Evolutionary conservation across 2,113 vertebrate species (phyloP).

Genomic region (Zapus hudsonius): DNA sequence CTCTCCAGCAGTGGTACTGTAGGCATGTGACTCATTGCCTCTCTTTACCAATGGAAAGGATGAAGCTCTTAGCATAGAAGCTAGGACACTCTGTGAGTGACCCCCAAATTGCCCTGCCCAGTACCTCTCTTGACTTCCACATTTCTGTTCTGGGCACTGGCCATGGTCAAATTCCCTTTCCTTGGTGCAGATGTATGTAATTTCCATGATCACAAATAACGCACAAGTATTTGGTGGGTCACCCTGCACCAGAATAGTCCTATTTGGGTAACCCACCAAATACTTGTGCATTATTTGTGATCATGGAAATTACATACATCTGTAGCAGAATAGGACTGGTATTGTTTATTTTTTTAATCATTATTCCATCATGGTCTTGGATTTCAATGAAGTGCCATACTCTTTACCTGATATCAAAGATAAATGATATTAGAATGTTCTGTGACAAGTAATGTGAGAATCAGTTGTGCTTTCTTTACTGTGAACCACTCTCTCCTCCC

Average conservation of each 20-base stretch:
- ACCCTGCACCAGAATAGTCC: no score
- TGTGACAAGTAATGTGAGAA: not conserved
- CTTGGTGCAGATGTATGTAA: no score
- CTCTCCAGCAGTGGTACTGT: not conserved
- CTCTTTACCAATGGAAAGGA: not conserved
- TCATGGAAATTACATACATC: no score
- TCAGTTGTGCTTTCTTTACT: not conserved
- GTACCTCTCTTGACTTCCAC: not conserved
- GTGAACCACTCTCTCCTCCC: not conserved
- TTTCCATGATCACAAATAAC: not conserved
- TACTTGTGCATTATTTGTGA: not conserved
- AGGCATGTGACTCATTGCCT: not conserved
- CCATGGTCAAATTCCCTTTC: not conserved
- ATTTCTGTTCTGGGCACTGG: not conserved
- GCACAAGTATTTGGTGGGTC: not conserved
- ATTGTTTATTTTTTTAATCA: not conserved
- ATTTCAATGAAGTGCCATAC: not conserved
- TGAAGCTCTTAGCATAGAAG: not conserved
- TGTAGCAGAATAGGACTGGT: not conserved
- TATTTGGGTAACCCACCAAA: not conserved
- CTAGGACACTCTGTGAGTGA: not conserved
- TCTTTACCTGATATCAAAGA: not conserved
- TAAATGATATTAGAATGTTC: not conserved
- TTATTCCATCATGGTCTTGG: not conserved
- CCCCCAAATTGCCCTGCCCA: no score